Percentiles rank a stretch among this genome's conserved stretches.
Evolutionary conservation across 2,797 vertebrate genomes (phyloP).

Genomic region (Taenioides sp.): DNA sequence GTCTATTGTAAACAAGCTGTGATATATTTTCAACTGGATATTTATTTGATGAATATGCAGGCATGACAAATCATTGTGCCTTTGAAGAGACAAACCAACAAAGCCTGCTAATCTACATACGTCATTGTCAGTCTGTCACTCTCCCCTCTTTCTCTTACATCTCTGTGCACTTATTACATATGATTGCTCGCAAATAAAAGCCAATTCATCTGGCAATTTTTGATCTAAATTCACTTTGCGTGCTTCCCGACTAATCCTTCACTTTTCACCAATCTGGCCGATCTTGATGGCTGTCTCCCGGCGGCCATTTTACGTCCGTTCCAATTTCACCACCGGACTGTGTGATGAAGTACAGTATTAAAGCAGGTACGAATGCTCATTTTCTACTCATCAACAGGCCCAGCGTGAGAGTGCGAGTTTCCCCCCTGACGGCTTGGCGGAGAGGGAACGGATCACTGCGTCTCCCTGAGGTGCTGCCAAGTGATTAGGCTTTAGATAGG

Average conservation of each 20-base stretch:
- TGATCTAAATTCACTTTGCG: constrained; percentile 50
- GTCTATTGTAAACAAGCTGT: constrained; percentile 17
- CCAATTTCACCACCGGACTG: constrained; percentile 59
- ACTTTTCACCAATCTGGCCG: constrained; percentile 50
- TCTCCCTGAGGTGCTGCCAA: constrained; percentile 73
- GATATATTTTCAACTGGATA: constrained; percentile 14
- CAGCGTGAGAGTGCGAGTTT: constrained; percentile 60
- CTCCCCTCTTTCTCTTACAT: constrained; percentile 31
- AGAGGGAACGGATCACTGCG: constrained; percentile 71
- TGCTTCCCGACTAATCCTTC: constrained; percentile 57
- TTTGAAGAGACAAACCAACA: constrained; percentile 29
- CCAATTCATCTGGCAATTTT: constrained; percentile 52
- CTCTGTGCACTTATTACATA: constrained; percentile 40
- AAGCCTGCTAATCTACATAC: constrained; percentile 25
- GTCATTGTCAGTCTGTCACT: constrained; percentile 20
- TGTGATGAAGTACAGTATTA: constrained; percentile 65
- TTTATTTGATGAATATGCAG: constrained; percentile 17
- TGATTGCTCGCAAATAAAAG: constrained; percentile 54
- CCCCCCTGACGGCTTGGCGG: constrained; percentile 44
- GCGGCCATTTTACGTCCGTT: constrained; percentile 56
- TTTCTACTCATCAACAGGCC: constrained; percentile 72
- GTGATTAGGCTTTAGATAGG: constrained; percentile 76
- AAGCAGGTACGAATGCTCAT: constrained; percentile 70
- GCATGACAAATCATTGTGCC: constrained; percentile 11
- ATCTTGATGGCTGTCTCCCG: constrained; percentile 49